Conservation (phyloP, 2,797 vertebrate species). For the Schizopygopsis pylzovi region DNA sequence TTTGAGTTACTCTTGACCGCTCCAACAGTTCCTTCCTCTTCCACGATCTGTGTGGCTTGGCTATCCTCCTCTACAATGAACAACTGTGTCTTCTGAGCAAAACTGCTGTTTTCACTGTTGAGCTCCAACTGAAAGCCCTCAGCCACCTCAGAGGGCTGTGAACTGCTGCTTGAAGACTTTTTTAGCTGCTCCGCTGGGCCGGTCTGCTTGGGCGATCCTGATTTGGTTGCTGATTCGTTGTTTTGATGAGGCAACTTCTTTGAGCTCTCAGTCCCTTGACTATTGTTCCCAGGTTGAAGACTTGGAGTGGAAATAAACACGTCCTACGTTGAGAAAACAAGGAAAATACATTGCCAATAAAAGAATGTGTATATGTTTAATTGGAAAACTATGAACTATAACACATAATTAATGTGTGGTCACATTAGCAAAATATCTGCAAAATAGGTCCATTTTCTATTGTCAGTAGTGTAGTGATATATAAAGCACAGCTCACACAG, state of each 20-base stretch:
- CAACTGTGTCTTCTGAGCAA: slow-evolving; percentile 58
- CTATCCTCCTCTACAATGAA: slow-evolving; percentile 73
- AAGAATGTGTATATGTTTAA: background rate
- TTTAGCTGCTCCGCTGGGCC: slow-evolving; percentile 48
- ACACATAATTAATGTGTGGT: background rate
- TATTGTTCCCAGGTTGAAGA: slow-evolving; percentile 71
- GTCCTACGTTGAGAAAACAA: slow-evolving; percentile 77
- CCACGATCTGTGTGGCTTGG: slow-evolving; percentile 83
- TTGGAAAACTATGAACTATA: background rate
- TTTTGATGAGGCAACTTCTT: slow-evolving; percentile 56
- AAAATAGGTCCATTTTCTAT: background rate
- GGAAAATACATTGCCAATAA: background rate
- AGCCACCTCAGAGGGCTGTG: slow-evolving; percentile 58
- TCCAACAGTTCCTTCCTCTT: slow-evolving; percentile 52
- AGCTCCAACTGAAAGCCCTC: slow-evolving; percentile 80
- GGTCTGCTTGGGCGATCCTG: slow-evolving; percentile 62
- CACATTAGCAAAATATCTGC: background rate
- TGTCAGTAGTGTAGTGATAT: background rate
- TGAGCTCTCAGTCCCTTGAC: slow-evolving; percentile 57
- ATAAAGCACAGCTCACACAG: background rate
- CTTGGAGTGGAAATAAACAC: slow-evolving; percentile 90
- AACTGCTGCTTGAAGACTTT: slow-evolving; percentile 44
- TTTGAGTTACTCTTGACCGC: slow-evolving; percentile 62
- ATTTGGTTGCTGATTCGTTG: slow-evolving; percentile 59
- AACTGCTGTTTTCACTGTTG: slow-evolving; percentile 73